phyloP scores from a whole-genome alignment of 2,113 vertebrate species.

The Mixornis gularis region DNA sequence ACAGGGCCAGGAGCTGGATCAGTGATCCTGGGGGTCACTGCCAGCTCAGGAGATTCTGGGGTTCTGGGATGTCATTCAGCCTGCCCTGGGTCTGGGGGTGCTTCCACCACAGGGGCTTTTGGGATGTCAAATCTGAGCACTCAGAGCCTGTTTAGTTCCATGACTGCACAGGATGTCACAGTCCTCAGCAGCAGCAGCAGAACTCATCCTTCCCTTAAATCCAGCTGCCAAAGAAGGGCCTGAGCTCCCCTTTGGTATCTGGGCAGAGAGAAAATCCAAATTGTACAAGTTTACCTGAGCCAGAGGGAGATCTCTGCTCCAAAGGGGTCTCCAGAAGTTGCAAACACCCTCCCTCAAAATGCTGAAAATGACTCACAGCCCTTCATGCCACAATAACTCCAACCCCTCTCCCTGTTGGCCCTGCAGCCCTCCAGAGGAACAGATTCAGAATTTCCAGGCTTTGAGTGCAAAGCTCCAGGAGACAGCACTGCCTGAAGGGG shows the following conservation, averaged over 20 bases:
- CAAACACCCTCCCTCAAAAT: neutral
- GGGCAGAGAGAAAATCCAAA: neutral
- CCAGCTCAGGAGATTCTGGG: neutral
- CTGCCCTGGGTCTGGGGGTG: neutral
- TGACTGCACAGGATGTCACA: neutral
- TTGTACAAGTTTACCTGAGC: neutral
- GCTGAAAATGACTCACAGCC: neutral
- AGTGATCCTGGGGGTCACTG: neutral
- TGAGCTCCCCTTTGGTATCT: neutral
- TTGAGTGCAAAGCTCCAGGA: neutral
- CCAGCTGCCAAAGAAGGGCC: neutral
- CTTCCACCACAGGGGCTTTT: neutral
- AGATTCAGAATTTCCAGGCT: neutral
- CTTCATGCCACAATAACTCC: neutral
- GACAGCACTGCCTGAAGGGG: neutral
- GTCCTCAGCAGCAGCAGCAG: neutral
- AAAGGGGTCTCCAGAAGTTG: neutral
- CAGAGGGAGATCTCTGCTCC: neutral
- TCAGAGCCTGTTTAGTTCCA: fast-evolving
- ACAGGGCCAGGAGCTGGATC: too few species aligned
- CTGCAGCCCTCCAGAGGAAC: neutral
- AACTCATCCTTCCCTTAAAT: neutral
- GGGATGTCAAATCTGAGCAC: neutral
- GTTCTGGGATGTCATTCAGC: neutral
- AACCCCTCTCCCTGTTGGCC: neutral